A percentile compares a stretch with the other conserved stretches of the same genome.
phyloP scores from a whole-genome alignment of 2,888 invertebrate genomes.

The Tuberolachnus salignus region DNA sequence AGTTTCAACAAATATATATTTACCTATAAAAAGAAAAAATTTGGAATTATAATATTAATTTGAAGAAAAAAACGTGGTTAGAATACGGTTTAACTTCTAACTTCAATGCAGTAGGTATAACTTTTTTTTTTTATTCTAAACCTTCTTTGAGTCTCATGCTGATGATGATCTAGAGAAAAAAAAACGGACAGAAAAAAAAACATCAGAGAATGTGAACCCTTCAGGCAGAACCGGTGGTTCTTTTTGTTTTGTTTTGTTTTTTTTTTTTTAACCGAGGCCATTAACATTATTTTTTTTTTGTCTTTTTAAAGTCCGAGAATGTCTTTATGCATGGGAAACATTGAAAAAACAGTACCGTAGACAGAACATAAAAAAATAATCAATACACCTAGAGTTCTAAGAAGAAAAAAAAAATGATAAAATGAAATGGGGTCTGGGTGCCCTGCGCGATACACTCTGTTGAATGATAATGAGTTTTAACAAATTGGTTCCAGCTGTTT shows the following conservation, averaged over 20 bases:
- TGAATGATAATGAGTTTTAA: constrained; percentile 55
- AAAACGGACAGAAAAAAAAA: constrained; percentile 41
- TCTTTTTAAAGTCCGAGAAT: constrained; percentile 56
- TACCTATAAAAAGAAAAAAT: neutral
- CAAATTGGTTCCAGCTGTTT: constrained; percentile 54
- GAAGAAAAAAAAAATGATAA: constrained; percentile 50
- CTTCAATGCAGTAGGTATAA: constrained; percentile 17
- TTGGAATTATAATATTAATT: constrained; percentile 1
- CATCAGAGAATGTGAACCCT: constrained; percentile 54
- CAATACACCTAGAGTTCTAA: constrained; percentile 52
- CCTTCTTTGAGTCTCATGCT: constrained; percentile 43
- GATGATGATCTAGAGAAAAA: constrained; percentile 39
- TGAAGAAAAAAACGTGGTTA: neutral
- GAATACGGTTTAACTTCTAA: constrained; percentile 34
- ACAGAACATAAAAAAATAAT: constrained; percentile 47
- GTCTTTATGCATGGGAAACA: constrained; percentile 55
- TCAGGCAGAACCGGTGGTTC: constrained; percentile 57
- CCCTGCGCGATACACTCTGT: constrained; percentile 23
- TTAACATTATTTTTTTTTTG: constrained; percentile 55
- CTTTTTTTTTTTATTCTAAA: constrained; percentile 12
- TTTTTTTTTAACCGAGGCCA: constrained; percentile 50
- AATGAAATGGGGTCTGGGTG: constrained; percentile 45
- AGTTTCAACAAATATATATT: neutral
- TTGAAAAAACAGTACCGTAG: constrained; percentile 48
- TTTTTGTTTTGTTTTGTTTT: constrained; percentile 55